Evolutionary conservation across 2,888 invertebrate species (phyloP), one percentile per base, ranked within the genome.

Genomic region (Rhagonycha lutea): DNA sequence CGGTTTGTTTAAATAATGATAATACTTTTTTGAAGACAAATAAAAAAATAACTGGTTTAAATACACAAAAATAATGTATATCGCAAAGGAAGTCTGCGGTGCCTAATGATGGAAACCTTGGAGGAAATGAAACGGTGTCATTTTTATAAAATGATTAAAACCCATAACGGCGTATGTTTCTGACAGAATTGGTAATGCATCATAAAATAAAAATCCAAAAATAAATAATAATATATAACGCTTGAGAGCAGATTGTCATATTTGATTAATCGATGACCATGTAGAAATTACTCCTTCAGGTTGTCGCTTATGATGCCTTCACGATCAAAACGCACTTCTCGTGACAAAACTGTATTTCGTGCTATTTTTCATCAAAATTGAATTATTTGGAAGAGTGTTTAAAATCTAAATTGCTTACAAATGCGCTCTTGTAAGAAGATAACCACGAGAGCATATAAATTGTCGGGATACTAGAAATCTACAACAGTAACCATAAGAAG

Each of bases 151-250:
- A 80, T 77, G 75, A 79, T 77, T 80, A 29, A 61, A 68, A 74
- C 69, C 79, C 74, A 76, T 74, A 79, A 79, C 81, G 79, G 79
- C 81, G 81, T 82, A 82, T 83, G 83, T 77, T 79, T 81, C 76
- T 83, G 83, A 83, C 83, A 81, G 82, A 60, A 72, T 80, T 78
- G 81, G 82, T 81, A 80, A 84, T 84, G 83, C 82, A 84, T 84
- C 83, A 84, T 80, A 79, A 79, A 78, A 80, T 81, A 82, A 82
- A 82, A 81, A 82, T 81, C 82, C 79, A 81, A 80, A 83, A 83
- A 83, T 83, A 83, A 72, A 83, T 83, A 47, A 47, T 47, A 83
- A 83, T 83, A 83, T 83, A 83, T 83, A 82, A 82, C 80, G 79
- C 80, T 81, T 83, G 83, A 83, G 72, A 69, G 69, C 83, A 83